These are phyloP conservation scores for Lota lota DNA, from an alignment of 2,113 vertebrate species.

Conservation along the genomic window DNA sequence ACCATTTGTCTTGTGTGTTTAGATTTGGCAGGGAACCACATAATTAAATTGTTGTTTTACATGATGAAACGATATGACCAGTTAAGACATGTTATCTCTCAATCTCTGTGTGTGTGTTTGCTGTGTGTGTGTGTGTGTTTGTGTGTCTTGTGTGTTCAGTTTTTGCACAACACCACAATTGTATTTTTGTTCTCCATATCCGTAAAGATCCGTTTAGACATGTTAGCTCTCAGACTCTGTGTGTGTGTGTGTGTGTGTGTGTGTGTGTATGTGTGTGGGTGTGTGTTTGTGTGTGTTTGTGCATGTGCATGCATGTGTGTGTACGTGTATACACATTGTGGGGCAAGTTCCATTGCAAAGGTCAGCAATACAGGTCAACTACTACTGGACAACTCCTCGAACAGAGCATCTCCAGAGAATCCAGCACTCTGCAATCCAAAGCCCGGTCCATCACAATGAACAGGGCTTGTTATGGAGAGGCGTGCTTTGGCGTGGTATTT, in stretches of 20 bases:
- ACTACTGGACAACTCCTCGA: too few species aligned
- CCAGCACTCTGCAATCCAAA: too few species aligned
- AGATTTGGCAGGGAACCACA: too few species aligned
- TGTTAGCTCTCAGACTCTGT: not conserved
- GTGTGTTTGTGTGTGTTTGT: not conserved
- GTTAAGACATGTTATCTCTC: not conserved
- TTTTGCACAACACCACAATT: not conserved
- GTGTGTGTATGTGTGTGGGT: not conserved
- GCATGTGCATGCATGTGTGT: not conserved
- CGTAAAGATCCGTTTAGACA: not conserved
- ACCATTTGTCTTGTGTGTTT: not conserved
- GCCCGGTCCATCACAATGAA: too few species aligned
- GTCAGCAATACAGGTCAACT: too few species aligned
- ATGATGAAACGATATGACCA: not conserved
- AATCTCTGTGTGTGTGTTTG: not conserved
- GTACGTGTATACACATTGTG: not conserved
- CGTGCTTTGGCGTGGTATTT: too few species aligned
- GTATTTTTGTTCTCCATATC: not conserved
- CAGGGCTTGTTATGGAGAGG: too few species aligned
- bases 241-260: not conserved
- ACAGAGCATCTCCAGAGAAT: too few species aligned
- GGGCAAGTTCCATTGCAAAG: too few species aligned
- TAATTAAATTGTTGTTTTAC: not conserved
- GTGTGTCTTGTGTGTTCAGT: not conserved
- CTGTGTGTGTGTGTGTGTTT: not conserved